Percentiles rank a stretch among this genome's conserved stretches.
Conservation (phyloP, 2,797 vertebrate genomes). For the Agapornis canus region DNA sequence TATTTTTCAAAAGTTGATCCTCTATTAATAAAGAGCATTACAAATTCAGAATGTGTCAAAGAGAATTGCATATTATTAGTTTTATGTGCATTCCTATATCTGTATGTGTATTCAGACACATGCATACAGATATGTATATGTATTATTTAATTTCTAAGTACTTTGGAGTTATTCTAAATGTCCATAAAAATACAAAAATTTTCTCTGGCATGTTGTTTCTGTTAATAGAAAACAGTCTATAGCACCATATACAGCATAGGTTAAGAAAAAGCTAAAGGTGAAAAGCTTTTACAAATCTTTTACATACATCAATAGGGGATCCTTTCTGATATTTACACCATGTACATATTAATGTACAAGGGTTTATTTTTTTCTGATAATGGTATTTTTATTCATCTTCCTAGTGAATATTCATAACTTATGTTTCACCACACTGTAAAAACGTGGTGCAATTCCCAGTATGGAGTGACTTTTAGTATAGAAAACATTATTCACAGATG, state of each 20-base stretch:
- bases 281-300: background rate
- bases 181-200: background rate
- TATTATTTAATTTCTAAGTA: background rate
- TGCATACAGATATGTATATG: background rate
- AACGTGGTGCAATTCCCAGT: background rate
- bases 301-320: background rate
- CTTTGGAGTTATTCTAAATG: background rate
- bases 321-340: background rate
- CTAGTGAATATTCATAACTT: background rate
- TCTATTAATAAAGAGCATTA: background rate
- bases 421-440: background rate
- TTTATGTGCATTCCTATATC: background rate
- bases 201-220: background rate
- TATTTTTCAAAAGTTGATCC: background rate
- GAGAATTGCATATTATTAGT: background rate
- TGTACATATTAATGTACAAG: background rate
- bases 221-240: background rate
- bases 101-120: background rate
- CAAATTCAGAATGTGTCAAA: background rate
- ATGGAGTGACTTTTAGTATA: background rate
- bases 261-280: background rate
- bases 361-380: background rate
- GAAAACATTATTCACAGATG: background rate
- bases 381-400: background rate
- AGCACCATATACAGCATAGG: background rate